These are phyloP conservation scores for Callopanchax toddi DNA, from an alignment of 2,113 vertebrate genomes.

Conservation along the genomic window DNA sequence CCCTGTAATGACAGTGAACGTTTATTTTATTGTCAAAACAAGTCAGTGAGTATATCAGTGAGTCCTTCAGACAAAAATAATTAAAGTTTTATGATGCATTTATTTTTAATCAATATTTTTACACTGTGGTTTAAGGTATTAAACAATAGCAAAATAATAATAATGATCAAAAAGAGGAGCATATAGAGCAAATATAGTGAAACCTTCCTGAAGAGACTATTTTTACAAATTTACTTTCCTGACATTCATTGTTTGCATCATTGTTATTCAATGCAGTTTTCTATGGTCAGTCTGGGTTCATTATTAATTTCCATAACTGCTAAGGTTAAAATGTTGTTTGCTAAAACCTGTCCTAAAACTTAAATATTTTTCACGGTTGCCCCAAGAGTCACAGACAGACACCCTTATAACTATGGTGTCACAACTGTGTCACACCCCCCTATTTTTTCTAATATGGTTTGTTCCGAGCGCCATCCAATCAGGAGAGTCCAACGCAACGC, in stretches of 20 bases:
- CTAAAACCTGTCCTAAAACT: not conserved
- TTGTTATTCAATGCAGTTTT: not conserved
- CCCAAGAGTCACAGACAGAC: not conserved
- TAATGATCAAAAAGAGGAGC: too few relatives aligned
- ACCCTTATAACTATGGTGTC: too few relatives aligned
- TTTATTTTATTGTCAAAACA: not conserved
- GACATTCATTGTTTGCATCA: too few relatives aligned
- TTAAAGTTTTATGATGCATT: not conserved
- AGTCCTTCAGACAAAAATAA: too few relatives aligned
- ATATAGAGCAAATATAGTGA: too few relatives aligned
- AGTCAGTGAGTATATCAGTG: too few relatives aligned
- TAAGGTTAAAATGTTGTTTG: not conserved
- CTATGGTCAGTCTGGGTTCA: not conserved
- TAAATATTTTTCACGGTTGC: not conserved
- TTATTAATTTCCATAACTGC: not conserved
- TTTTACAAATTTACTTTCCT: not conserved
- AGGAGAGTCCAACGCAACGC: conserved; percentile 75
- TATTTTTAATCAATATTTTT: not conserved
- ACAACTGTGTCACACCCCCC: conserved; percentile 11
- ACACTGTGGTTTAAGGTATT: not conserved
- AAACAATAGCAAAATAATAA: not conserved
- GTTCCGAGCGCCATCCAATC: conserved; percentile 67
- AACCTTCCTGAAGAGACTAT: not conserved
- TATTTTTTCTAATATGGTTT: conserved; percentile 41
- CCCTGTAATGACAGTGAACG: not conserved